Evolutionary conservation across 92 coral and sea anemone species (phyloP).

Genomic region (Porites lobata): DNA sequence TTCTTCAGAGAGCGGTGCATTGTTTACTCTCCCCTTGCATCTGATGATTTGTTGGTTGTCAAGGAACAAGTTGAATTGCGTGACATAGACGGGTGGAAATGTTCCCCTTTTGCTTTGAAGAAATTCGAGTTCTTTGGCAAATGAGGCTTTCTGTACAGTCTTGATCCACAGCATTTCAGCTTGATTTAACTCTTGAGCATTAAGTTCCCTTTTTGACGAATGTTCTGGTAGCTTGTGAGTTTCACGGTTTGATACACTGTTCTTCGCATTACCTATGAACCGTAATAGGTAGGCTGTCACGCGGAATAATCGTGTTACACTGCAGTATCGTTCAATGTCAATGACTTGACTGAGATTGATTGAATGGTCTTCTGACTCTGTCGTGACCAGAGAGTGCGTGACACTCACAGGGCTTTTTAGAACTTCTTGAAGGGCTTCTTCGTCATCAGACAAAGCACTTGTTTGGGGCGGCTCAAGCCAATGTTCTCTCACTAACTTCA

Average conservation of each 20-base stretch:
- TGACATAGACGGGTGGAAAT: conserved; percentile 54
- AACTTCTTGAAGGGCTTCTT: conserved; percentile 11
- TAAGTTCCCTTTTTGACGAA: too few relatives aligned
- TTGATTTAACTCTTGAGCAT: too few relatives aligned
- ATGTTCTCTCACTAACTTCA: conserved; percentile 14
- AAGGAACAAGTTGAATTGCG: conserved; percentile 66
- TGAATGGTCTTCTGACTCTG: conserved; percentile 13
- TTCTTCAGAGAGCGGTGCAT: conserved; percentile 53
- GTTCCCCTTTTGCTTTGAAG: conserved; percentile 38
- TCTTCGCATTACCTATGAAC: too few relatives aligned
- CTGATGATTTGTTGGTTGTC: conserved; percentile 6
- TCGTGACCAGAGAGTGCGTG: conserved; percentile 11
- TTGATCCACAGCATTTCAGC: too few relatives aligned
- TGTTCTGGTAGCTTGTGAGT: too few relatives aligned
- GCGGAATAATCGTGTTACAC: background rate
- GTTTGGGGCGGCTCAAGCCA: conserved; percentile 27
- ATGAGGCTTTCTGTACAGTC: too few relatives aligned
- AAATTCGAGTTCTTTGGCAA: conserved; percentile 23
- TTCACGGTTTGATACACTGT: too few relatives aligned
- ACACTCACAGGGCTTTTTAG: conserved; percentile 11
- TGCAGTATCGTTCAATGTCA: conserved; percentile 34
- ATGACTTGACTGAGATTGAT: conserved; percentile 28
- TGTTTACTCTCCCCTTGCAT: conserved; percentile 36
- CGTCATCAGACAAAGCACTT: background rate
- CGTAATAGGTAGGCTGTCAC: too few relatives aligned